A percentile compares a stretch with the other conserved stretches of the same genome.
These are phyloP conservation scores for Ylistrum balloti DNA, from an alignment of 1,140 invertebrate species.

Conservation along the genomic window DNA sequence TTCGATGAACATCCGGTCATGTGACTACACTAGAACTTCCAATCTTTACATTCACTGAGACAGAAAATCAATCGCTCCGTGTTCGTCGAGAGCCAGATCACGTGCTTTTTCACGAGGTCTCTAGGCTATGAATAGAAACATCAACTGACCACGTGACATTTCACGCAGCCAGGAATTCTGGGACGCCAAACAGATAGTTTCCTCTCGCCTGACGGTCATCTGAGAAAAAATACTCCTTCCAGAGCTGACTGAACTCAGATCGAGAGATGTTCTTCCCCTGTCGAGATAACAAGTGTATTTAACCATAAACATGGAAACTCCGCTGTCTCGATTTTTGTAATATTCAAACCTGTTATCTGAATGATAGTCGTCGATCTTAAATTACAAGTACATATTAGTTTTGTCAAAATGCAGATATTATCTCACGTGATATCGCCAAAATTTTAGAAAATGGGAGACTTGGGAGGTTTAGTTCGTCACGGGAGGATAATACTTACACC, in stretches of 20 bases:
- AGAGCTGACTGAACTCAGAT: constrained; percentile 66
- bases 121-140: neutral
- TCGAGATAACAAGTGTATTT: constrained; percentile 8
- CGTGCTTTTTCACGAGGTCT: neutral
- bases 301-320: neutral
- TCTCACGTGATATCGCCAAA: too few species aligned
- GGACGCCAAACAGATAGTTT: constrained; percentile 71
- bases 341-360: constrained; percentile 89
- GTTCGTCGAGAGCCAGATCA: neutral
- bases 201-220: constrained; percentile 62
- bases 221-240: constrained; percentile 71
- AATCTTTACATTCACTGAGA: constrained; percentile 20
- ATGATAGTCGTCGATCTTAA: too few species aligned
- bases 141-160: neutral
- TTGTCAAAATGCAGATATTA: too few species aligned
- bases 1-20: constrained; percentile 2
- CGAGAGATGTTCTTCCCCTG: constrained; percentile 69
- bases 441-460: too few species aligned
- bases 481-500: constrained; percentile 84
- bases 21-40: neutral
- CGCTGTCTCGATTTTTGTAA: neutral
- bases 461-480: too few species aligned
- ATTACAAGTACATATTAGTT: too few species aligned
- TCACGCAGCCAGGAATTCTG: constrained; percentile 45
- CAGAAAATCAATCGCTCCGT: neutral